Base-by-base conservation (phyloP, 2,888 invertebrate genomes). In the Drosophila ochracea region DNA sequence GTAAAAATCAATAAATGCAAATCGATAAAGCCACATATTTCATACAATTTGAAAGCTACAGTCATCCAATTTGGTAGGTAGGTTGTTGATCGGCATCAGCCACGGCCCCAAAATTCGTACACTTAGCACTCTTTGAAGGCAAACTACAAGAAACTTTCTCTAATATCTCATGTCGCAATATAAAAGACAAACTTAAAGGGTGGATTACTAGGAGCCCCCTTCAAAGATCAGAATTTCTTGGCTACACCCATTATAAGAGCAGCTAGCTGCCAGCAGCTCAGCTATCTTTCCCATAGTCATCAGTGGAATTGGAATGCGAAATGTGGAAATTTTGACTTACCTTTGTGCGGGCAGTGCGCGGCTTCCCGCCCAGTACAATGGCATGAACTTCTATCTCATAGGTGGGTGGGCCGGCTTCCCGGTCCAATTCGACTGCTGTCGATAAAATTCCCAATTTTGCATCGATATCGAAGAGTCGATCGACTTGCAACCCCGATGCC, bases 401-500 rank as follows among this genome's bases (percentile, higher is more conserved):
- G 84, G 95, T 95, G 91, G 96, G 96, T 70, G 96, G 95, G 39
- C 97, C 97, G 78, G 96, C 95, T 93, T 98, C 98, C 67, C 97
- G 95, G 94, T 98, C 98, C 93, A 98, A 94, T 76, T 96, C 95
- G 53, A 95, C 96, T 21, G 97, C 97, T 21, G 98, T 98, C 53
- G 97, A 97, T 83, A 99, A 94, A 89, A 97, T 96, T 55, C 99
- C 99, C 91, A 97, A 94, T 82, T 97, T 96, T 30, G 97, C 95
- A 94, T 99, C 98, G 91, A 99, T 97, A 92, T 97, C 97, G 93
- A 99, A 99, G 89, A 98, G 94, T 91, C 97, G 95, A 94, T 98
- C 97, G 92, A 97, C 97, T 94, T 97, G 97, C 83, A 94, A 95
- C 21, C 73, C 21, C 19, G 37, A 53, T 41, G 19, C 95, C 95